Evolutionary conservation across 2,797 vertebrate species (phyloP), one percentile per base, ranked within the genome.

Genomic region (Phataginus tricuspis): DNA sequence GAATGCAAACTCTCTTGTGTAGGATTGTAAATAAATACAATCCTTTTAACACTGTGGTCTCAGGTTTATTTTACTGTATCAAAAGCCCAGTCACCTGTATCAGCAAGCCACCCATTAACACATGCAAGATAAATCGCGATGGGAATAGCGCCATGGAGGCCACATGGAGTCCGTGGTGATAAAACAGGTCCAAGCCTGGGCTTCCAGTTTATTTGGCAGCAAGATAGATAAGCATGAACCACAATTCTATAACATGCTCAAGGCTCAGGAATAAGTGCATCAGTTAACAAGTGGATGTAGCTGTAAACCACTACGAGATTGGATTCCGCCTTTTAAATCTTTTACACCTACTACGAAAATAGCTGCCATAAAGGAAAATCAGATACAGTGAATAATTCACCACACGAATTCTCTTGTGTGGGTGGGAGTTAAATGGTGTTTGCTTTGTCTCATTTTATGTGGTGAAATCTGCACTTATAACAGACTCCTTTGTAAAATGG

Each of bases 291-390:
- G 87, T 42, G 68, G 61, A 97, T 90, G 90, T 55, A 79, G 61
- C 86, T 64, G 78, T 74, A 79, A 94, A 93, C 87, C 0, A 0
- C 72, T 69, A 18, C 84, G 29, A 90, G 18, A 92, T 18, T 63
- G 88, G 86, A 59, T 66, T 55, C 86, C 59, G 86, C 13, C 94
- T 79, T 79, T 94, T 91, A 80, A 89, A 77, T 82, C 39, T 91
- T 88, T 90, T 78, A 94, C 19, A 71, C 71, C 92, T 97, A 34
- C 96, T 95, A 90, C 69, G 88, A 97, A 98, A 95, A 96, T 83
- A 87, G 4, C 53, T 91, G 57, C 59, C 16, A 8, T 79, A 42
- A 95, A 93, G 49, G 77, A 94, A 97, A 98, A 98, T 92, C 96
- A 87, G 83, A 95, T 42, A 63, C 69, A 75, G 31, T 72, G 91